Evolutionary conservation across 2,888 invertebrate genomes (phyloP).

Genomic region (Gasteruption jaculator): DNA sequence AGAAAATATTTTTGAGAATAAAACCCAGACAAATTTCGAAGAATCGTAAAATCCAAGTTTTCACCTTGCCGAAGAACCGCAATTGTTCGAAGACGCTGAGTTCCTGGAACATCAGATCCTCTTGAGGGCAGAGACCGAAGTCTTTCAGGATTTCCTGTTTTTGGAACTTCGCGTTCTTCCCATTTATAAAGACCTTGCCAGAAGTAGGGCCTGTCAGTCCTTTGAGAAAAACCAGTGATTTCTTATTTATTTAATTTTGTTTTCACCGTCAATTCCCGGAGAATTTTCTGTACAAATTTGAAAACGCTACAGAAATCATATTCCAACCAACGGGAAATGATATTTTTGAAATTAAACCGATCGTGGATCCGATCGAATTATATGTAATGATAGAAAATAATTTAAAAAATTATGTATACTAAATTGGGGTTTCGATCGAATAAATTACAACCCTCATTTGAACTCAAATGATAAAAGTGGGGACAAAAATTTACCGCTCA

Average conservation of each 20-base stretch:
- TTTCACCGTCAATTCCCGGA: not conserved
- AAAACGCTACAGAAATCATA: no score
- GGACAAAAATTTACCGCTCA: constrained; percentile 57
- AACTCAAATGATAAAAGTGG: no score
- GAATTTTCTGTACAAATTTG: not conserved
- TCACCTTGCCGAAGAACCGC: constrained; percentile 74
- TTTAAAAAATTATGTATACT: no score
- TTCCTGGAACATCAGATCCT: constrained; percentile 76
- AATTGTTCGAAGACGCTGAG: constrained; percentile 78
- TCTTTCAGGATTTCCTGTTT: constrained; percentile 59
- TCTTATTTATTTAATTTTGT: no score
- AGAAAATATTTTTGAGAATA: not conserved
- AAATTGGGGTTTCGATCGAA: no score
- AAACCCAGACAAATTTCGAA: no score
- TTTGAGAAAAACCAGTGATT: constrained; percentile 7
- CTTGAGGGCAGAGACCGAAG: constrained; percentile 86
- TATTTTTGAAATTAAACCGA: no score
- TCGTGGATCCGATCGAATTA: no score
- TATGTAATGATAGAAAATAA: no score
- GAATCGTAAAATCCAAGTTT: constrained; percentile 15
- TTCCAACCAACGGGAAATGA: no score
- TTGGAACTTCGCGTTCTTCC: constrained; percentile 63
- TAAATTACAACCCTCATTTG: no score
- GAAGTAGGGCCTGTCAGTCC: constrained; percentile 63
- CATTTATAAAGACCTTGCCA: constrained; percentile 67